Base-by-base conservation (phyloP, 2,113 vertebrate species). In the Lota lota region DNA sequence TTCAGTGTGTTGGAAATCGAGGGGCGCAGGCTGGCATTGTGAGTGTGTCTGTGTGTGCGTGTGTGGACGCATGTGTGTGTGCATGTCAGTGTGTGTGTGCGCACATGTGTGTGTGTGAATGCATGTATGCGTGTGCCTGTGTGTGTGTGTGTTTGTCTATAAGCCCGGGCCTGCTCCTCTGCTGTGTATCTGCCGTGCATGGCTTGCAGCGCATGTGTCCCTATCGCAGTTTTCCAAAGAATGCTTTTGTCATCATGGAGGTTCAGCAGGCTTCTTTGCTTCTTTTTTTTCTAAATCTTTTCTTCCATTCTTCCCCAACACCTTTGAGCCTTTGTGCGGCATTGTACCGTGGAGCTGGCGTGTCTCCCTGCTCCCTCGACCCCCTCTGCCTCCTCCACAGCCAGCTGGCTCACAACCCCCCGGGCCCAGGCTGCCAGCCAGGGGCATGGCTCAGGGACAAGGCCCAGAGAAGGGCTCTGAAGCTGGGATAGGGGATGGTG, bases 251-350 rank as follows among this genome's bases (percentile, higher is more conserved):
- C 72, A 69, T 83, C 83, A 87, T 79, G 75, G 88, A 88, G 81
- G 85, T 87, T 82, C 75, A 72, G 77, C 84, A 79, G 81, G 76
- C 87, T 84, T 67, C 78, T 87, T 88, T 85, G 79, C 84, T 79
- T 50, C 67, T 72, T 63, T 66, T 76, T 56, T 61, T 65, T 63
- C 40, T 10, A 47, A 47, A 47, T 47, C 40, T 47, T 47, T 47
- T 47, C 40, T 21, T 82, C 87, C 82, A 89, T 90, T 93, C 89
- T 90, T 87, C 79, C 69, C 83, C 75, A 68, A 89, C 89, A 92
- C 88, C 88, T 91, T 91, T 93, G 91, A 91, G 89, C 85, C 81
- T 89, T 88, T 90, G 87, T 92, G 87, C 73, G 76, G 83, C 75
- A 89, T 88, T 91, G 87, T 90, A 86, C 79, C 85, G 81, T 73